These are phyloP conservation scores for Catamblyrhynchus diadema DNA, from an alignment of 2,797 vertebrate species.

Conservation along the genomic window DNA sequence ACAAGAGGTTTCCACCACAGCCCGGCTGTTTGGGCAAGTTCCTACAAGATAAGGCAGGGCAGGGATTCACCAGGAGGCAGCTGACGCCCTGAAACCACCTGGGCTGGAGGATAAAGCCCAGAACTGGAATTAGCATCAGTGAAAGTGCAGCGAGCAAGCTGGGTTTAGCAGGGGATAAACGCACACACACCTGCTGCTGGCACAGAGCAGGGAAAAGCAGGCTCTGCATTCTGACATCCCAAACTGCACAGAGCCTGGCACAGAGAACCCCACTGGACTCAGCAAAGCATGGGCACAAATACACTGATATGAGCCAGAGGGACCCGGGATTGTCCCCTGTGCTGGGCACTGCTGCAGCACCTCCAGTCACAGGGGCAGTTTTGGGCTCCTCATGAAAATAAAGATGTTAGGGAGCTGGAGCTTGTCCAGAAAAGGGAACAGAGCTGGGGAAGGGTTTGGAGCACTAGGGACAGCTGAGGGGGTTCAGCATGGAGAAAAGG, in stretches of 20 bases:
- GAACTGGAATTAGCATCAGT: not conserved
- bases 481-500: not conserved
- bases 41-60: not conserved
- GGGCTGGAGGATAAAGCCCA: not conserved
- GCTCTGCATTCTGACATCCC: fast-evolving
- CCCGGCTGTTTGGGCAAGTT: not conserved
- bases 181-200: fast-evolving
- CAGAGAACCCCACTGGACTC: not conserved
- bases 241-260: not conserved
- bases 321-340: fast-evolving
- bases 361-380: fast-evolving
- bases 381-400: fast-evolving
- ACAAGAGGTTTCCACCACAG: not conserved
- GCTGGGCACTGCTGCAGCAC: not conserved
- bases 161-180: fast-evolving
- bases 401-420: not conserved
- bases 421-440: fast-evolving
- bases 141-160: not conserved
- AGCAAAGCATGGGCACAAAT: not conserved
- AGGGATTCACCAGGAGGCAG: not conserved
- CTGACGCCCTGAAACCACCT: conserved; percentile 28
- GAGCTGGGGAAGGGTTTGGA: not conserved
- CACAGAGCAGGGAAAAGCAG: fast-evolving
- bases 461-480: not conserved
- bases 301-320: fast-evolving